Evolutionary conservation across 2,113 vertebrate species (phyloP).

Genomic region (Epinephelus lanceolatus): DNA sequence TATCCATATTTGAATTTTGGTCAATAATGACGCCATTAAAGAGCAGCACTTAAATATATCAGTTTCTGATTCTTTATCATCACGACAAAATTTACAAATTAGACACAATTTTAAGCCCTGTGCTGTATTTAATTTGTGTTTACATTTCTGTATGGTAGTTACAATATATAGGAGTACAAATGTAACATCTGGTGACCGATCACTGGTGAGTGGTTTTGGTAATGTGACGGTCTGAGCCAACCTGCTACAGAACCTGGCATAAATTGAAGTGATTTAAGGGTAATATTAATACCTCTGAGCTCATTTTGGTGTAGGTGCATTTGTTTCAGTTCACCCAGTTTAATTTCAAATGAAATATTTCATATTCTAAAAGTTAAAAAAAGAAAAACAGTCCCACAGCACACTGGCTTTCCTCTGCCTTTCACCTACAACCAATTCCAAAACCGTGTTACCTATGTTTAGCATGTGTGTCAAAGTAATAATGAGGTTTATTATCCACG

Average conservation of each 20-base stretch:
- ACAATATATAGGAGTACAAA: no score
- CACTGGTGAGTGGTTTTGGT: neutral
- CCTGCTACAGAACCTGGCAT: neutral
- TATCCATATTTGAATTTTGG: neutral
- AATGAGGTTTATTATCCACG: slow-evolving; percentile 44
- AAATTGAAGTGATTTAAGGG: neutral
- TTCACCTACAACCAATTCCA: neutral
- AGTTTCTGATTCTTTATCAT: neutral
- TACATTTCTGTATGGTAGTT: no score
- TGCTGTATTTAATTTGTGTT: no score
- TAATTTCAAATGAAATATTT: neutral
- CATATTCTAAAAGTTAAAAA: neutral
- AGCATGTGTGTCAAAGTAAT: slow-evolving; percentile 49
- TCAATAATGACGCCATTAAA: neutral
- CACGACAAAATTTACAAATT: neutral
- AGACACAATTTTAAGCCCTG: neutral
- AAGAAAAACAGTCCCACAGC: neutral
- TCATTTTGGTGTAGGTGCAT: neutral
- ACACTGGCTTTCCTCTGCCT: neutral
- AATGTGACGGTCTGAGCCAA: neutral
- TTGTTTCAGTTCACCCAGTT: neutral
- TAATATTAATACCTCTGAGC: neutral
- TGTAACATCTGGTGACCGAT: neutral
- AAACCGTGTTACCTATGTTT: slow-evolving; percentile 28
- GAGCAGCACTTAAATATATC: neutral